Evolutionary conservation across 2,797 vertebrate genomes (phyloP), one percentile per base, ranked within the genome.

Genomic region (Xenentodon cancila): DNA sequence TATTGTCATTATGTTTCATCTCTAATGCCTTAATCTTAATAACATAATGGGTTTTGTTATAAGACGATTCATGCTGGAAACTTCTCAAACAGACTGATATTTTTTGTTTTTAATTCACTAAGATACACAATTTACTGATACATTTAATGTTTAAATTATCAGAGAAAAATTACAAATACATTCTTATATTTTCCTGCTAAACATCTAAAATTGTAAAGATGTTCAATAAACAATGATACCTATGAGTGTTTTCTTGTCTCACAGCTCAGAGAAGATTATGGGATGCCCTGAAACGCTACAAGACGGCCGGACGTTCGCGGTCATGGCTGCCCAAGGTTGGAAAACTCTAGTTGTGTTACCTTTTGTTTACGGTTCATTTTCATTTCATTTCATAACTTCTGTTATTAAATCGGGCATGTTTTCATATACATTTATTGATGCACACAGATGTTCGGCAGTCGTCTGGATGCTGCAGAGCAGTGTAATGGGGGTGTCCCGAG

Each of bases 191-290:
- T 45, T 44, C 42, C 42, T 16, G 42, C 7, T 44, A 7, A 44
- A 45, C 9, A 9, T 32, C 9, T 9, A 32, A 32, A 32, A 9
- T 5, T 32, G 32, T 32, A 7, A 32, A 32, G 32, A 37, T 37
- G 3, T 37, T 37, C 3, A 37, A 13, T 37, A 12, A 9, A 13
- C 34, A 37, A 13, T 37, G 34, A 37, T 12, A 37, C 11, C 18
- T 19, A 9, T 9, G 11, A 13, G 3, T 55, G 3, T 55, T 42
- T 52, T 40, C 13, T 64, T 44, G 45, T 43, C 19, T 40, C 53
- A 21, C 69, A 95, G 95, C 92, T 71, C 95, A 96, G 83, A 90
- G 94, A 72, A 85, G 94, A 89, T 83, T 96, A 81, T 89, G 90
- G 81, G 94, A 93, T 0, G 93, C 92, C 51, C 81, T 95, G 56